Evolutionary conservation across 2,888 invertebrate genomes (phyloP), one percentile per base, ranked within the genome.

Genomic region (Fragum whitleyi): DNA sequence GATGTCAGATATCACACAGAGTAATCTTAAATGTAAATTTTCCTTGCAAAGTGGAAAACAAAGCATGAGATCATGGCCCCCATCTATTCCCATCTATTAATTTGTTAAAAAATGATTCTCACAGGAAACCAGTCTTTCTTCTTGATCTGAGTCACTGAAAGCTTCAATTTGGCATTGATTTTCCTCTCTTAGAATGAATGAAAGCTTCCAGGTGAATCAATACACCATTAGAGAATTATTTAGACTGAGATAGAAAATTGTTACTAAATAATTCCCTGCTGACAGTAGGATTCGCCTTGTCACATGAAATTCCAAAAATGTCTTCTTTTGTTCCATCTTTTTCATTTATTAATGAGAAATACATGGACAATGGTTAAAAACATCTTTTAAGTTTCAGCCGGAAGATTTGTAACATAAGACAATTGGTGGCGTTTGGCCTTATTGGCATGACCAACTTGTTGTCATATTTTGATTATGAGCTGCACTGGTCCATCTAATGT

Each of bases 151-250:
- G 65, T 65, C 65, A 65, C 65, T 42, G 65, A 65, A 65, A 65
- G 65, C 65, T 65, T 65, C 42, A 65, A 65, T 65, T 65, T 65
- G 39, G 39, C 65, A 65, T 65, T 65, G 65, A 65, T 65, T 65
- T 65, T 65, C 47, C 65, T 65, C 65, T 42, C 23, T 65, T 23
- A 23, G 42, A 65, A 42, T 65, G 65, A 65, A 65, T 39, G 65
- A 65, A 65, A 65, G 65, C 65, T 36, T 65, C 65, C 65, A 65
- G 65, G 65, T 65, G 65, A 65, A 65, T 65, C 65, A 65, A 65
- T 65, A 65, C 65, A 39, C 36, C 39, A 65, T 42, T 65, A 65
- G 65, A 65, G 42, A 65, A 39, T 65, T 65, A 65, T 65, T 65
- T 42, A 65, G 65, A 42, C 65, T 65, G 42, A 42, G 65, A 65